A percentile compares a stretch with the other conserved stretches of the same genome.
Conservation (phyloP, 2,797 vertebrate genomes). For the Choloepus didactylus region DNA sequence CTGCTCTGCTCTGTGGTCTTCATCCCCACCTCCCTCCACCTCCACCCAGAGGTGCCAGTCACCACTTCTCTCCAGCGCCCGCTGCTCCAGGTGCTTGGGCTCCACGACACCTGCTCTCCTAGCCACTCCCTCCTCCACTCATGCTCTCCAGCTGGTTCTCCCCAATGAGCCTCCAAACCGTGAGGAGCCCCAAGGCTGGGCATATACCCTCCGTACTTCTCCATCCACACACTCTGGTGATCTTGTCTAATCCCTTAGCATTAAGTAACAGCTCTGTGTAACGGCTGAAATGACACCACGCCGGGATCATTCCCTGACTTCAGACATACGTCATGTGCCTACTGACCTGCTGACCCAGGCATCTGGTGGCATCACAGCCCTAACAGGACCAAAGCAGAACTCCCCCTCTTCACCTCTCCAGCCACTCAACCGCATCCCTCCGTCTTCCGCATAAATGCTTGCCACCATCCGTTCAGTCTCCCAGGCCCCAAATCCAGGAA, state of each 20-base stretch:
- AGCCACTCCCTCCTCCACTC: neutral
- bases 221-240: neutral
- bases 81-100: too few species aligned
- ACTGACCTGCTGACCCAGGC: neutral
- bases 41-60: neutral
- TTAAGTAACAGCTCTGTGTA: constrained; percentile 4
- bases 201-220: neutral
- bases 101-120: neutral
- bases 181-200: neutral
- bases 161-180: neutral
- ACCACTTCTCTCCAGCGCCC: neutral
- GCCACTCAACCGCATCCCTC: neutral
- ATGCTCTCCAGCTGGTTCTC: neutral
- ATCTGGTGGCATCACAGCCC: neutral
- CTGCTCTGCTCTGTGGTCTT: neutral
- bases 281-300: neutral
- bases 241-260: neutral
- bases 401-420: neutral
- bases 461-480: neutral
- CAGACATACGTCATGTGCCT: neutral
- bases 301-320: neutral
- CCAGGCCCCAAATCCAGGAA: neutral
- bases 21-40: neutral
- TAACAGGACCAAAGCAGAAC: neutral
- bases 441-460: neutral